Evolutionary conservation across 2,113 vertebrate genomes (phyloP).

Genomic region (Chauna torquata): DNA sequence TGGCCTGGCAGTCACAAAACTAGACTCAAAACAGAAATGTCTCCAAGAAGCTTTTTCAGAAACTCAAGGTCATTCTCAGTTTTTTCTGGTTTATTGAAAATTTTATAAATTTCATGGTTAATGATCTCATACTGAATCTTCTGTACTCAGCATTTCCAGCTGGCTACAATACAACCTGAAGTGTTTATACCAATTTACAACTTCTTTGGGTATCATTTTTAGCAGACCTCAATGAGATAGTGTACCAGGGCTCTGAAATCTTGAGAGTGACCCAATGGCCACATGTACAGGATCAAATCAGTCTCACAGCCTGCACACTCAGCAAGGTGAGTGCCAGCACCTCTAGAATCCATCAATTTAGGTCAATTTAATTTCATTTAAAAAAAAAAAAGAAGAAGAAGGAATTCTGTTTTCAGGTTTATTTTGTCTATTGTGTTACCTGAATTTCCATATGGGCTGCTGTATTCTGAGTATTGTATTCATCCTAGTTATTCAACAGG

Average conservation of each 20-base stretch:
- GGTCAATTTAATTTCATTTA: background rate
- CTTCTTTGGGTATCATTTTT: background rate
- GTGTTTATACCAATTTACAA: background rate
- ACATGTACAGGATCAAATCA: background rate
- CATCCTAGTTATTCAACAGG: background rate
- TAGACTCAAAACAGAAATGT: background rate
- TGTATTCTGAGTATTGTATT: background rate
- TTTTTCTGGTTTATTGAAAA: background rate
- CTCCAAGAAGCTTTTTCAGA: background rate
- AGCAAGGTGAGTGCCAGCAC: background rate
- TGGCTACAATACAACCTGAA: background rate
- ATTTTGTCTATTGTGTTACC: background rate
- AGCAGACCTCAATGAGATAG: background rate
- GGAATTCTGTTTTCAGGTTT: background rate
- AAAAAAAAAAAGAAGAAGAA: background rate
- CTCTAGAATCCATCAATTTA: background rate
- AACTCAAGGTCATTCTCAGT: background rate
- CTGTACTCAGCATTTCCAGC: background rate
- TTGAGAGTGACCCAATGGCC: background rate
- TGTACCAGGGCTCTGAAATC: background rate
- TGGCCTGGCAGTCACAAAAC: background rate
- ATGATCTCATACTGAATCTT: background rate
- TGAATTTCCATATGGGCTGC: background rate
- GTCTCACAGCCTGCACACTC: background rate
- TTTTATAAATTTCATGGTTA: background rate